Percentiles rank a stretch among this genome's conserved stretches.
These are phyloP conservation scores for Campoplex nolae DNA, from an alignment of 2,888 invertebrate species.

Conservation along the genomic window DNA sequence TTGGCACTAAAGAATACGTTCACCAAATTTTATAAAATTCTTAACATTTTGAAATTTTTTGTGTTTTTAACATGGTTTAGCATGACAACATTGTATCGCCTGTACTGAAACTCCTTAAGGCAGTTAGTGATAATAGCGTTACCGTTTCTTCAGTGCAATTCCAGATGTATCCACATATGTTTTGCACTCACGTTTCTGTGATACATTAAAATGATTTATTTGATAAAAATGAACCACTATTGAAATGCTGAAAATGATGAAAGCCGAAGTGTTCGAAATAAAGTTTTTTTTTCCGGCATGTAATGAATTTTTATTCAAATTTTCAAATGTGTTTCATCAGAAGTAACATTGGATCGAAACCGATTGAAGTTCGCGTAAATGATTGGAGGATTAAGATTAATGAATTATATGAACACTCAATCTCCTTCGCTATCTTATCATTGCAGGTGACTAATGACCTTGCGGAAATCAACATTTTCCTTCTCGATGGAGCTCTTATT, in stretches of 20 bases:
- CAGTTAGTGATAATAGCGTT: not conserved
- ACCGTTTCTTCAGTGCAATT: not conserved
- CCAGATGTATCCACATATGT: not conserved
- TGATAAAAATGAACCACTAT: not conserved
- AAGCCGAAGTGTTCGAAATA: not conserved
- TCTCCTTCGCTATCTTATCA: not conserved
- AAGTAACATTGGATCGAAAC: not conserved
- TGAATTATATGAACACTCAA: not conserved
- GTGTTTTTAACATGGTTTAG: no score
- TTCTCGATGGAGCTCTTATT: conserved; percentile 82
- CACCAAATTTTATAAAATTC: no score
- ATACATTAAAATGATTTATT: not conserved
- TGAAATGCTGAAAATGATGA: not conserved
- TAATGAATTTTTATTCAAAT: not conserved
- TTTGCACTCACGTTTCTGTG: not conserved
- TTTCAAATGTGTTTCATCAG: not conserved
- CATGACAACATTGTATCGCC: no score
- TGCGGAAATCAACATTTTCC: conserved; percentile 78
- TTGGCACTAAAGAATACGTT: no score
- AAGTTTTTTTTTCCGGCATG: not conserved
- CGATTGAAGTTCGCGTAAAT: not conserved
- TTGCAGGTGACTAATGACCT: conserved; percentile 72
- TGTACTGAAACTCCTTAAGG: no score
- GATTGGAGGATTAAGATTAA: not conserved
- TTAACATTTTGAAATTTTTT: no score